Base-by-base conservation (phyloP, 2,888 invertebrate genomes). In the Drosophila kokeensis region DNA sequence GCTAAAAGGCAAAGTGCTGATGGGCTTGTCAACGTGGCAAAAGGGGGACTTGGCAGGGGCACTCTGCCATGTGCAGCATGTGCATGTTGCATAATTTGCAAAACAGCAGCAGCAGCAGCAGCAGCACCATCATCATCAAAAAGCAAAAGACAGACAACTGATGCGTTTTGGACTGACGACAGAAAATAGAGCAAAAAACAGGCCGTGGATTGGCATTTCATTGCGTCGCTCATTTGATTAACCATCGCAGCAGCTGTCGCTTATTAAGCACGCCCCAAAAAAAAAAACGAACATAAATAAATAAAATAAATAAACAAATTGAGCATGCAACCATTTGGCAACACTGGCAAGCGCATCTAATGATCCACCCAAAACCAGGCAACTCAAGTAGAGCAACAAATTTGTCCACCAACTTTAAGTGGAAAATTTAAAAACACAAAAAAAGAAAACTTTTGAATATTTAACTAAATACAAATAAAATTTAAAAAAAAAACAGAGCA, bases 51-150 rank as follows among this genome's bases (percentile, higher is more conserved):
- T 49, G 42, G 7, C 50, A 29, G 32, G 30, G 5, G 15, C 18
- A 59, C 24, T 48, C 27, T 34, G 54, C 36, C 29, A 29, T 29
- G 55, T 45, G 24, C 49, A 65, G 71, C 74, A 69, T 58, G 38
- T 70, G 80, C 82, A 84, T 75, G 71, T 87, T 84, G 88, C 85
- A 84, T 87, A 87, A 87, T 83, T 85, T 72, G 79, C 60, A 32
- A 55, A 38, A 54, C 54, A 54, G 55, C 38, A 66, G 8, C 45
- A 52, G 32, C 58, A 38, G 58, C 54, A 54, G 55, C 38, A 66
- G 8, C 45, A 52, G 27, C 58, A 62, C 32, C 62, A 30, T 13
- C n/a, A 21, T 4, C 8, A 27, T 40, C 18, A 27, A 18, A 5
- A 11, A 6, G 24, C 32, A 34, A 54, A 21, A 34, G 5, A 34